A percentile compares a stretch with the other conserved stretches of the same genome.
phyloP scores from a whole-genome alignment of 2,888 invertebrate genomes.

The Protula sp. region DNA sequence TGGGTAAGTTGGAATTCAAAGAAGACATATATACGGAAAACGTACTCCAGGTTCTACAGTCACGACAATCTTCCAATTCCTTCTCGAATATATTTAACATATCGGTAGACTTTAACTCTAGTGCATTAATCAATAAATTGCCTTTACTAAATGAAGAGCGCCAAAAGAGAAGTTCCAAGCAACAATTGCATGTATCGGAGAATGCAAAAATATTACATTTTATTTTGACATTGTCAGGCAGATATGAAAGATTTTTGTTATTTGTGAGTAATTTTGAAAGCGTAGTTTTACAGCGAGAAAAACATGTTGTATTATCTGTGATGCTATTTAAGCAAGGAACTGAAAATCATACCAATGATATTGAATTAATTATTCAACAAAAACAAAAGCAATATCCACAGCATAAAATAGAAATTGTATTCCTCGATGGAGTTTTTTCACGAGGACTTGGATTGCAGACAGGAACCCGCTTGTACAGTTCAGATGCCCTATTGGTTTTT shows the following conservation, averaged over 20 bases:
- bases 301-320: slow-evolving; percentile 65
- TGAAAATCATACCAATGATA: slow-evolving; percentile 23
- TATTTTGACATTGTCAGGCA: slow-evolving; percentile 79
- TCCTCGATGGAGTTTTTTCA: slow-evolving; percentile 41
- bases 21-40: slow-evolving; percentile 8
- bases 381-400: too few species aligned
- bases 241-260: slow-evolving; percentile 72
- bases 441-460: slow-evolving; percentile 43
- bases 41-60: neutral
- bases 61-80: too few species aligned
- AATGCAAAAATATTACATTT: slow-evolving; percentile 56
- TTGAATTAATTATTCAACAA: too few species aligned
- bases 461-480: slow-evolving; percentile 50
- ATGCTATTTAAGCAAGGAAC: slow-evolving; percentile 64
- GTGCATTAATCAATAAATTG: too few species aligned
- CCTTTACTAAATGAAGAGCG: too few species aligned
- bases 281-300: slow-evolving; percentile 63
- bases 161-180: too few species aligned
- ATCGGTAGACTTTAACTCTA: too few species aligned
- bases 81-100: too few species aligned
- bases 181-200: too few species aligned
- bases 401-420: slow-evolving; percentile 34
- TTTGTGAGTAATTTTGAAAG: slow-evolving; percentile 81
- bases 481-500: slow-evolving; percentile 76
- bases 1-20: slow-evolving; percentile 60